phyloP scores from a whole-genome alignment of 1,140 invertebrate genomes.

The Tetramorium simillimum region DNA sequence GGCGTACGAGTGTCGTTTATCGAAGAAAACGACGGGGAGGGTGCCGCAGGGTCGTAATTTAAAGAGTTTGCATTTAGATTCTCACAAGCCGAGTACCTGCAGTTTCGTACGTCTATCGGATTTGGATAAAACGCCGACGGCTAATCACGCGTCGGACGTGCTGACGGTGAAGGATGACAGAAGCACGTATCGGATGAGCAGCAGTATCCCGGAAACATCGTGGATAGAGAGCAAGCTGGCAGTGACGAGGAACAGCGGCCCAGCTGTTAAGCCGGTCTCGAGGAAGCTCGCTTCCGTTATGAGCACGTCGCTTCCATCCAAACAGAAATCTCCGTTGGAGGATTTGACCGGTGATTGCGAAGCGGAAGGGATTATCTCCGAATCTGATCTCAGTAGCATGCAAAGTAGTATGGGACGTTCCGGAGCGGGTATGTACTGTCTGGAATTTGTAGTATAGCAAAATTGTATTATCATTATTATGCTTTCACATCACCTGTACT shows the following conservation, averaged over 20 bases:
- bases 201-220: slow-evolving; percentile 88
- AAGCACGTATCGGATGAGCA: slow-evolving; percentile 81
- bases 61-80: slow-evolving; percentile 39
- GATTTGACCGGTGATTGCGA: slow-evolving; percentile 78
- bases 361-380: slow-evolving; percentile 81
- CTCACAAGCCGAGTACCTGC: slow-evolving; percentile 50
- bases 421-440: slow-evolving; percentile 79
- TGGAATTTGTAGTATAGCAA: neutral
- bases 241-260: slow-evolving; percentile 86
- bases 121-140: slow-evolving; percentile 85
- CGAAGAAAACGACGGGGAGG: slow-evolving; percentile 41
- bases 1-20: slow-evolving; percentile 38
- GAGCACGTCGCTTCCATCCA: slow-evolving; percentile 81
- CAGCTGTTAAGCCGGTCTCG: slow-evolving; percentile 71
- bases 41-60: neutral
- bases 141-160: slow-evolving; percentile 53
- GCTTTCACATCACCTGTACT: neutral
- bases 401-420: slow-evolving; percentile 86
- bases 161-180: slow-evolving; percentile 71
- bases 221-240: slow-evolving; percentile 88
- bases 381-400: slow-evolving; percentile 86
- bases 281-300: slow-evolving; percentile 79
- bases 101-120: slow-evolving; percentile 87
- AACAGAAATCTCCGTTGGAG: slow-evolving; percentile 81
- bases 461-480: neutral